These are phyloP conservation scores for Pipistrellus pipistrellus DNA, from an alignment of 2,797 vertebrate genomes.

Conservation along the genomic window DNA sequence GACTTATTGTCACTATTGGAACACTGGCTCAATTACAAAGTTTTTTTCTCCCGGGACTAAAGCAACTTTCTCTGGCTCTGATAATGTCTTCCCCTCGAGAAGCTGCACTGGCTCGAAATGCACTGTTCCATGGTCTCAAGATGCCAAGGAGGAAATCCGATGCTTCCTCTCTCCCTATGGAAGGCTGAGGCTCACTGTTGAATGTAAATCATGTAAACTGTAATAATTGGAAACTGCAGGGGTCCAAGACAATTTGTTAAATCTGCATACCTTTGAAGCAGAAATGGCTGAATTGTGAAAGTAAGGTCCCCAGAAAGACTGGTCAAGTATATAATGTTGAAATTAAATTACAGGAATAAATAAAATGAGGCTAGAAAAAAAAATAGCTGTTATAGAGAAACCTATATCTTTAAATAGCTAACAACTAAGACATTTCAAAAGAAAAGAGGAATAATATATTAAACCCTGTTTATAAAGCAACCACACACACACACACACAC, in stretches of 20 bases:
- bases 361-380: background rate
- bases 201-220: slow-evolving; percentile 70
- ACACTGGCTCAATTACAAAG: background rate
- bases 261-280: slow-evolving; percentile 46
- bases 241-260: slow-evolving; percentile 55
- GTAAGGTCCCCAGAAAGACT: background rate
- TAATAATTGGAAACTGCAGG: slow-evolving; percentile 71
- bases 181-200: background rate
- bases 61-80: background rate
- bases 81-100: background rate
- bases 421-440: background rate
- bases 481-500: background rate
- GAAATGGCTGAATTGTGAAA: slow-evolving; percentile 66
- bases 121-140: background rate
- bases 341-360: background rate
- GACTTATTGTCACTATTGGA: background rate
- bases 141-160: background rate
- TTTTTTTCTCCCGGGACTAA: background rate
- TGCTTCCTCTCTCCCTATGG: background rate
- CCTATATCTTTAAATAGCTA: background rate
- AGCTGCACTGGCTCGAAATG: background rate
- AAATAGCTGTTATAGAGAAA: background rate
- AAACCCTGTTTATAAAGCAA: background rate
- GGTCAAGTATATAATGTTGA: background rate
- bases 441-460: background rate